Base-by-base conservation (phyloP, 2,797 vertebrate genomes). In the Adelosebastes latens region DNA sequence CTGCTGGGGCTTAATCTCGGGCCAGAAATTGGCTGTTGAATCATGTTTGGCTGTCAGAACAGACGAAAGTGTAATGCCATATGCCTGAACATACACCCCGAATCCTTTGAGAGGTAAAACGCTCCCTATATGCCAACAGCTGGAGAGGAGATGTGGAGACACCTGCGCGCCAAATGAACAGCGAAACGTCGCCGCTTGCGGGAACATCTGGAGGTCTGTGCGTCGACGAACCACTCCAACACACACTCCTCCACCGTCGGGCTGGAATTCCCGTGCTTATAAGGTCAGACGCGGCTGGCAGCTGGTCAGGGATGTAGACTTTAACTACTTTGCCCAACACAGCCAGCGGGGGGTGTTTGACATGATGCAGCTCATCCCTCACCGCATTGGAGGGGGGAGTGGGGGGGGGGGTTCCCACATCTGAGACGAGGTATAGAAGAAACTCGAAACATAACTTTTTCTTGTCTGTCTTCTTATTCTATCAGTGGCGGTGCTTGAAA, bases 151-250 rank as follows among this genome's bases (percentile, higher is more conserved):
- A 93, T 95, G 94, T 94, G 92, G 93, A 94, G 89, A 93, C 95
- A 96, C 95, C 96, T 96, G 96, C 84, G 4, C 83, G 67, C 93
- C 96, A 96, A 95, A 95, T 95, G 95, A 95, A 92, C 83, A 85
- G 91, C 88, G 20, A 89, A 49, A 60, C 83, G 75, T 79, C 78
- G 78, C 87, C 72, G 92, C 89, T 92, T 52, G 75, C 68, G 66
- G 81, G 76, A 94, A 95, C 95, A 96, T 96, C 96, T 96, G 95
- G 95, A 90, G 88, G 82, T 82, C 81, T 87, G 87, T 84, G 82
- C 75, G 85, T 82, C 67, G 80, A 87, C 83, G 85, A 92, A 93
- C 88, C 72, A 8, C 84, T 92, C 87, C 88, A 92, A 77, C 88
- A 66, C 88, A 76, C 73, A 72, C 76, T 87, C 66, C 87, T 87